Evolutionary conservation across 2,113 vertebrate genomes (phyloP).

Genomic region (Toxotes chatareus): DNA sequence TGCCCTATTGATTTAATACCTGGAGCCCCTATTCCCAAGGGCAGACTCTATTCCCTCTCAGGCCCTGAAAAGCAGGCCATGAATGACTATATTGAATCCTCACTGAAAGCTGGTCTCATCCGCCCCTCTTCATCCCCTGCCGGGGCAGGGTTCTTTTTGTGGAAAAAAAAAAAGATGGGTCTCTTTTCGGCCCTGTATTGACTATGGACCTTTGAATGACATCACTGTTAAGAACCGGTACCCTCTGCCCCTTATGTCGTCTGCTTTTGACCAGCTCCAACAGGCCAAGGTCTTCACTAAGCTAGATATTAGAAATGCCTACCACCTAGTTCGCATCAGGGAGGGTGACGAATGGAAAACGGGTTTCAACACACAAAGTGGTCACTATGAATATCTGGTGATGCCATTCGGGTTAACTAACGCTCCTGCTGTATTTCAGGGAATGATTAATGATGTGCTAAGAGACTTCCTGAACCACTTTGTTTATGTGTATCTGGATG

Average conservation of each 20-base stretch:
- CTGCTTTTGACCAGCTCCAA: neutral
- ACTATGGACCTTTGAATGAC: neutral
- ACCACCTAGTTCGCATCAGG: neutral
- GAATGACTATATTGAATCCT: too few relatives aligned
- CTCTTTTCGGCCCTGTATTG: neutral
- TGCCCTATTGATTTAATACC: too few relatives aligned
- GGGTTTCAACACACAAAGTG: neutral
- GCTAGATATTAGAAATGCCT: neutral
- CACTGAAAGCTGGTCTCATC: neutral
- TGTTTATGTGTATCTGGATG: neutral
- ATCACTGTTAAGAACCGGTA: neutral
- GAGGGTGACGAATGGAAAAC: conserved; percentile 21
- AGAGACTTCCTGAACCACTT: neutral
- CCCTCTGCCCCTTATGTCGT: neutral
- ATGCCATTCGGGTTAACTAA: too few relatives aligned
- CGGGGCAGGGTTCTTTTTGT: neutral
- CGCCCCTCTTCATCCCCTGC: neutral
- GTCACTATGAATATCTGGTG: too few relatives aligned
- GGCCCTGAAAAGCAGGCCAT: too few relatives aligned
- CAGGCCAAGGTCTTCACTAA: conserved; percentile 6
- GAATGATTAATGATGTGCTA: conserved; percentile 3
- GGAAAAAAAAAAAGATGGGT: neutral
- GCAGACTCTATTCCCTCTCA: too few relatives aligned
- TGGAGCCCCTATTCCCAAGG: too few relatives aligned
- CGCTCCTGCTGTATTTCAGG: too few relatives aligned